Percentiles rank a stretch among this genome's conserved stretches.
Evolutionary conservation across 2,113 vertebrate species (phyloP).

Genomic region (Microcebus ravelobensis): DNA sequence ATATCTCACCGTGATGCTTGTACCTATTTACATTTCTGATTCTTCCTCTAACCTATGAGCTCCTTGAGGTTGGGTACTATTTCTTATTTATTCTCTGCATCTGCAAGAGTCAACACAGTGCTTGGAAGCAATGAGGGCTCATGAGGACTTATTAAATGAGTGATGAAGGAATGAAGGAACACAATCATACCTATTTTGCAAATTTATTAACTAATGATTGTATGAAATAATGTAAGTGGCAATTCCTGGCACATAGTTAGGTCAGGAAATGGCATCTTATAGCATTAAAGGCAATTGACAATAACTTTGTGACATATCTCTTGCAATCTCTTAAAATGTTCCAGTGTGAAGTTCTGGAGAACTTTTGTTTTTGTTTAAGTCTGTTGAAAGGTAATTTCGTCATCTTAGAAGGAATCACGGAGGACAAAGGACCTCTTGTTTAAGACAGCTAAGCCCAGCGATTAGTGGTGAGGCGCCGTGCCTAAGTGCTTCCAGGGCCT

Average conservation of each 20-base stretch:
- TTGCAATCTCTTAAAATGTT: slow-evolving; percentile 36
- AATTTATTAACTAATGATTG: not conserved
- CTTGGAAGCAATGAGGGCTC: not conserved
- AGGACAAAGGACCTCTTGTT: slow-evolving; percentile 76
- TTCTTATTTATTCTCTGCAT: not conserved
- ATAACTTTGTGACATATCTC: not conserved
- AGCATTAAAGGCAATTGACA: not conserved
- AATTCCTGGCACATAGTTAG: slow-evolving; percentile 10
- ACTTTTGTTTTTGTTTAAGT: slow-evolving; percentile 57
- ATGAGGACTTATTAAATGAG: slow-evolving; percentile 6
- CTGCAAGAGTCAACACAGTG: not conserved
- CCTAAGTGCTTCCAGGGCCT: slow-evolving; percentile 70
- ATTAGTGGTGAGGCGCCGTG: slow-evolving; percentile 64
- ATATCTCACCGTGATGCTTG: not conserved
- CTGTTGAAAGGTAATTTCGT: slow-evolving; percentile 68
- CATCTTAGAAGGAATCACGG: slow-evolving; percentile 43
- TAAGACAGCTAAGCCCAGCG: slow-evolving; percentile 54
- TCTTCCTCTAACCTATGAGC: not conserved
- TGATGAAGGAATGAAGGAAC: slow-evolving; percentile 5
- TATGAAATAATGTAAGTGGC: not conserved
- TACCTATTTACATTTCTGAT: not conserved
- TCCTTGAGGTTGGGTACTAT: not conserved
- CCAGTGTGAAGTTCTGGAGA: slow-evolving; percentile 44
- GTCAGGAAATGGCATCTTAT: not conserved
- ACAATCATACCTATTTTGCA: not conserved